These are phyloP conservation scores for Orchesellides sinensis DNA, from an alignment of 2,888 invertebrate species.

Conservation along the genomic window DNA sequence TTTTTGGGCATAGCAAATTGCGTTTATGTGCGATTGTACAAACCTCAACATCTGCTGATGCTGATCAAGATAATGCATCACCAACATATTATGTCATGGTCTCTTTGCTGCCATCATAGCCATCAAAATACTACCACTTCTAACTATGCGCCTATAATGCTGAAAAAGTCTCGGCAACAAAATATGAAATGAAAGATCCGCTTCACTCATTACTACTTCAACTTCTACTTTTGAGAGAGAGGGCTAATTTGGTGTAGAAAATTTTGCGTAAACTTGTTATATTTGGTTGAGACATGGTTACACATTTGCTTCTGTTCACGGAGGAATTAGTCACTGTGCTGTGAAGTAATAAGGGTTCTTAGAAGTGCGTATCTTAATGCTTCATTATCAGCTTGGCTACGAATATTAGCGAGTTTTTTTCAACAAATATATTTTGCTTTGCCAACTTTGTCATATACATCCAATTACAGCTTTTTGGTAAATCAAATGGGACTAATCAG, in stretches of 20 bases:
- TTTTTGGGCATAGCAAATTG: slow-evolving; percentile 55
- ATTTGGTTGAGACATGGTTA: slow-evolving; percentile 64
- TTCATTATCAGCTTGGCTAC: slow-evolving; percentile 67
- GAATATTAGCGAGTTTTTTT: slow-evolving; percentile 58
- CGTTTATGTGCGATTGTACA: slow-evolving; percentile 58
- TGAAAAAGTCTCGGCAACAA: neutral
- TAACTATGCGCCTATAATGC: neutral
- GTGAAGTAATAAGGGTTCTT: slow-evolving; percentile 58
- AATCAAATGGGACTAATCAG: slow-evolving; percentile 64
- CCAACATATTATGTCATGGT: slow-evolving; percentile 14
- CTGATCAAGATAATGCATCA: too few relatives aligned
- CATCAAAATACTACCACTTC: slow-evolving; percentile 18
- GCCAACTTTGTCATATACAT: slow-evolving; percentile 56
- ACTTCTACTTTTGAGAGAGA: neutral
- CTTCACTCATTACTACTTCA: neutral
- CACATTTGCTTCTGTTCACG: slow-evolving; percentile 68
- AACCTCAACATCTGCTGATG: slow-evolving; percentile 39
- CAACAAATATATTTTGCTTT: slow-evolving; percentile 17
- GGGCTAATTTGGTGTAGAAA: slow-evolving; percentile 68
- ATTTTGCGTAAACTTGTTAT: slow-evolving; percentile 71
- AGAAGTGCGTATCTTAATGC: slow-evolving; percentile 60
- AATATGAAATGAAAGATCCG: neutral
- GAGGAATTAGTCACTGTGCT: slow-evolving; percentile 62
- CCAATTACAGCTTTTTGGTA: slow-evolving; percentile 28
- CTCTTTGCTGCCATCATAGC: slow-evolving; percentile 44